Evolutionary conservation across 2,113 vertebrate genomes (phyloP), one percentile per base, ranked within the genome.

Genomic region (Chaetops frenatus): DNA sequence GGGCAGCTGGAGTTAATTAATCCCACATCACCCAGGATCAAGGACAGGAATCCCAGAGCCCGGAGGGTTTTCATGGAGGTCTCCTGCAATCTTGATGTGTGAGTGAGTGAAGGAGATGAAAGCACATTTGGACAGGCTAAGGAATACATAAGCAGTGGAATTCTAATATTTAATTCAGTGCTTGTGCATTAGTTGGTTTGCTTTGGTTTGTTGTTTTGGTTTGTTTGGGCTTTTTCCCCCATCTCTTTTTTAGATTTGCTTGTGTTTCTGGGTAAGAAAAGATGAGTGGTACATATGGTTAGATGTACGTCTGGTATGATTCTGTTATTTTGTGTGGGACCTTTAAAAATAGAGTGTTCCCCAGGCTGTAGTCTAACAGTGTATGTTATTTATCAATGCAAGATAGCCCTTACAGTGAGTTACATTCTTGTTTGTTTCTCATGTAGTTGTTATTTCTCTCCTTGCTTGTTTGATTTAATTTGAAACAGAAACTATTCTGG

Each of bases 401-500:
- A 82, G 78, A 65, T 85, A 80, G 45, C 36, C 70, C 70, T 89
- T 72, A 50, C 22, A 69, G 84, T n/a, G 57, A 91, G 28, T 79
- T 91, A 69, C 61, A 29, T 0, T 3, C 48, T 79, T 60, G 48
- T 60, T 94, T 95, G 38, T 92, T 47, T 89, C 53, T 70, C 3
- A 0, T 36, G 14, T 23, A 33, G 33, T 27, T 66, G 58, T 54
- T 88, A 40, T 85, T 95, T 82, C 27, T 89, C 44, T 94, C 38
- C 42, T 79, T 79, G 42, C 61, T 94, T 87, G 53, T 81, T 94
- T 90, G 44, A 85, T 90, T 92, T 92, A 78, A 84, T 94, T 88
- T 84, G 69, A 72, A 92, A 69, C 36, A 86, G 71, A 92, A 92
- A 11, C 38, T 57, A 33, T 88, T 71, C 66, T 84, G 47, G 28